Base-by-base conservation (phyloP, 2,113 vertebrate species). In the Callipepla californica region DNA sequence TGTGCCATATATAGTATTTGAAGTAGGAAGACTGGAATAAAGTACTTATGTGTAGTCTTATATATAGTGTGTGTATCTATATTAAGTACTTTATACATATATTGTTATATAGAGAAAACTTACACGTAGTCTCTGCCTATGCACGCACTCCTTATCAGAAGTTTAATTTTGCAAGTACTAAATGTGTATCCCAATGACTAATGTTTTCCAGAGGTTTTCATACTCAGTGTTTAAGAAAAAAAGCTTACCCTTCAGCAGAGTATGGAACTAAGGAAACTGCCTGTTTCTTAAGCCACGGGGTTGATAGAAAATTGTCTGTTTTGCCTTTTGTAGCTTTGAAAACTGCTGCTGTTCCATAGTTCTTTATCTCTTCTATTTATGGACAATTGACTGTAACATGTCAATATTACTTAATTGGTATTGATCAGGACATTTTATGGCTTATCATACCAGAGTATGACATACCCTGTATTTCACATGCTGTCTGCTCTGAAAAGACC, bases 201-300 rank as follows among this genome's bases (percentile, higher is more conserved):
- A 73, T 74, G 45, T 76, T 94, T 94, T 85, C 76, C 68, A 90
- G 82, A 59, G 63, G 59, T 91, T 91, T 89, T 95, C 28, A 25
- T 50, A 55, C 58, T 90, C 36, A 50, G 30, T 77, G 50, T 20
- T 20, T 92, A 28, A 89, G 82, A 42, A 89, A 26, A 12, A 47
- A 34, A 19, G 5, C 32, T 34, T 80, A 66, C 63, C 47, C 67
- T 16, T 74, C 69, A 45, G 8, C 20, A 79, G 48, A 58, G 23
- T 61, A 40, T 65, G 23, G 30, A 69, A 14, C 23, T 73, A 15
- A 80, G 45, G 32, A 85, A 88, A 62, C 75, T 40, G 70, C 19
- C 23, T 89, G 0, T 76, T 81, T 77, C 22, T 74, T 77, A 67
- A 88, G 87, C 87, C 80, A 16, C 0, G 48, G 6, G 48, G 16